phyloP scores from a whole-genome alignment of 2,113 vertebrate genomes.

The Trogon surrucura region DNA sequence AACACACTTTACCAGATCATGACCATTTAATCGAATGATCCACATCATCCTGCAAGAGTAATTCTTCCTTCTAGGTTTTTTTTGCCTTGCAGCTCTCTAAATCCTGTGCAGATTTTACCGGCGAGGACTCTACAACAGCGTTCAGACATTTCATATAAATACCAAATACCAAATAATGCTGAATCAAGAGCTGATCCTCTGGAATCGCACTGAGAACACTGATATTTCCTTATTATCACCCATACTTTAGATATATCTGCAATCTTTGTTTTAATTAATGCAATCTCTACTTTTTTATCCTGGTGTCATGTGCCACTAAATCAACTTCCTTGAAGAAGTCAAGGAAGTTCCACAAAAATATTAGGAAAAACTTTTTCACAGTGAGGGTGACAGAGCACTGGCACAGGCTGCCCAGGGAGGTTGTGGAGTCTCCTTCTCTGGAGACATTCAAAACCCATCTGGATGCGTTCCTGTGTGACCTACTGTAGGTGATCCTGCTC shows the following conservation, averaged over 20 bases:
- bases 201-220: background rate
- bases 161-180: background rate
- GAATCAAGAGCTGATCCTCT: background rate
- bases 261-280: background rate
- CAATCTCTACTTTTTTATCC: background rate
- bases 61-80: background rate
- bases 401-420: too few relatives aligned
- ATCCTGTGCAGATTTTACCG: background rate
- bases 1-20: background rate
- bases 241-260: background rate
- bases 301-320: background rate
- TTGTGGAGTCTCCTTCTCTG: too few relatives aligned
- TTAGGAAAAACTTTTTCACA: too few relatives aligned
- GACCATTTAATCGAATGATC: background rate
- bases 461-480: too few relatives aligned
- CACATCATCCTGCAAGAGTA: background rate
- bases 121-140: fast-evolving
- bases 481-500: too few relatives aligned
- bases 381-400: too few relatives aligned
- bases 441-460: too few relatives aligned
- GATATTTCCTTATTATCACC: background rate
- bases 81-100: background rate
- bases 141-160: background rate
- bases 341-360: too few relatives aligned
- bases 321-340: background rate